A percentile compares a stretch with the other conserved stretches of the same genome.
phyloP scores from a whole-genome alignment of 2,888 invertebrate species.

The Caenorhabditis doughertyi region DNA sequence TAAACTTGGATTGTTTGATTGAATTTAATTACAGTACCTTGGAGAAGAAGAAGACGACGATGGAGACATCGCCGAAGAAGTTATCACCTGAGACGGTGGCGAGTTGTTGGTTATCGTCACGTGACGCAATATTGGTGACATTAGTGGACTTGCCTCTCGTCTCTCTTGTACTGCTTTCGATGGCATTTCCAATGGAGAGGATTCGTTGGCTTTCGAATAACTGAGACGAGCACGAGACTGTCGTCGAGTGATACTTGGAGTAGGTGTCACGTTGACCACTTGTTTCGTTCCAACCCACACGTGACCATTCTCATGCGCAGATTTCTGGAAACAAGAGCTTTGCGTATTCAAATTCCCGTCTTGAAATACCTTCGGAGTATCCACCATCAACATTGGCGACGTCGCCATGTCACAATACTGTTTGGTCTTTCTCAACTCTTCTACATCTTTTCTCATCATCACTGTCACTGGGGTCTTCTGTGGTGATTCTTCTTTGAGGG shows the following conservation, averaged over 20 bases:
- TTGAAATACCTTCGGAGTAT: conserved; percentile 36
- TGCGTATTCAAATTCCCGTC: no score
- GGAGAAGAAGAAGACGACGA: neutral
- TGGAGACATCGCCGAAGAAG: conserved; percentile 15
- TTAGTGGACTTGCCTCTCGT: conserved; percentile 22
- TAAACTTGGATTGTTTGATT: no score
- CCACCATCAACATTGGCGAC: conserved; percentile 49
- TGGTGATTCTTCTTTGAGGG: conserved; percentile 13
- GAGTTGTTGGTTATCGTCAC: conserved; percentile 56
- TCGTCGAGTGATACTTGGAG: conserved; percentile 26
- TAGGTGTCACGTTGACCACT: conserved; percentile 38
- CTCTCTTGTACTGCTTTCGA: neutral
- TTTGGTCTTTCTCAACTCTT: conserved; percentile 29
- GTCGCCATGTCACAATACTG: conserved; percentile 54
- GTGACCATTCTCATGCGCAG: conserved; percentile 56
- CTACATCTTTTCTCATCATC: conserved; percentile 28
- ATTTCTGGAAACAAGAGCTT: conserved; percentile 7
- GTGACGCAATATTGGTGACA: conserved; percentile 51
- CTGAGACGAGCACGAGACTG: conserved; percentile 44
- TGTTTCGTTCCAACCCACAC: conserved; percentile 62
- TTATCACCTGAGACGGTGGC: conserved; percentile 38
- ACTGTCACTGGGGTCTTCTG: neutral
- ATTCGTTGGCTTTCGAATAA: conserved; percentile 56
- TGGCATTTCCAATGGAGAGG: conserved; percentile 42
- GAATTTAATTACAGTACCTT: neutral